These are phyloP conservation scores for Tuta absoluta DNA, from an alignment of 2,888 invertebrate genomes.

Conservation along the genomic window DNA sequence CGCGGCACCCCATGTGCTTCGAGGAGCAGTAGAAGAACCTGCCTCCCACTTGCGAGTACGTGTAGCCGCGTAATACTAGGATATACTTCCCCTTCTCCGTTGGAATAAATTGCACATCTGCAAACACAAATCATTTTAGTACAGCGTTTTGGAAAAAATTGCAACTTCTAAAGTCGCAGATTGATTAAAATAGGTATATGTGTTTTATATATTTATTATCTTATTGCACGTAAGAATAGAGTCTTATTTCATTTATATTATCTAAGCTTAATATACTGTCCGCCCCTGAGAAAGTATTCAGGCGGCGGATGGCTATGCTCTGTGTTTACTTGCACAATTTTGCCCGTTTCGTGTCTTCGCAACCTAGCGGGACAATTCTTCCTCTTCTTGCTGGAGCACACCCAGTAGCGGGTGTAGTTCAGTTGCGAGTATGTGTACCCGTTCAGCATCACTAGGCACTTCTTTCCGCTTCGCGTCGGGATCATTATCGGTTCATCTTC, in stretches of 20 bases:
- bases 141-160: background rate
- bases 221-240: no score
- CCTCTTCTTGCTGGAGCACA: conserved; percentile 45
- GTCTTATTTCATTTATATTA: background rate
- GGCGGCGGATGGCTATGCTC: conserved; percentile 43
- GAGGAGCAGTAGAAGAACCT: conserved; percentile 77
- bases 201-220: no score
- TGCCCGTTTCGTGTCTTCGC: conserved; percentile 30
- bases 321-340: conserved; percentile 36
- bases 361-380: conserved; percentile 42
- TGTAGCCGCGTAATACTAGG: conserved; percentile 71
- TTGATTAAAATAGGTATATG: no score
- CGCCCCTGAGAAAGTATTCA: conserved; percentile 38
- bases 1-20: conserved; percentile 75
- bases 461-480: conserved; percentile 46
- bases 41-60: conserved; percentile 77
- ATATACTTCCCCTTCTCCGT: conserved; percentile 77
- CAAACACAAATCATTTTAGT: conserved; percentile 38
- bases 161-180: background rate
- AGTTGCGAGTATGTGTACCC: conserved; percentile 54
- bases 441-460: conserved; percentile 46
- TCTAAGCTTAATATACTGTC: conserved; percentile 37
- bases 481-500: conserved; percentile 41
- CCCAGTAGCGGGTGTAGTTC: conserved; percentile 46
- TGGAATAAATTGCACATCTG: conserved; percentile 78